phyloP scores from a whole-genome alignment of 2,797 vertebrate species.

The Rhabdophis nuchalis region DNA sequence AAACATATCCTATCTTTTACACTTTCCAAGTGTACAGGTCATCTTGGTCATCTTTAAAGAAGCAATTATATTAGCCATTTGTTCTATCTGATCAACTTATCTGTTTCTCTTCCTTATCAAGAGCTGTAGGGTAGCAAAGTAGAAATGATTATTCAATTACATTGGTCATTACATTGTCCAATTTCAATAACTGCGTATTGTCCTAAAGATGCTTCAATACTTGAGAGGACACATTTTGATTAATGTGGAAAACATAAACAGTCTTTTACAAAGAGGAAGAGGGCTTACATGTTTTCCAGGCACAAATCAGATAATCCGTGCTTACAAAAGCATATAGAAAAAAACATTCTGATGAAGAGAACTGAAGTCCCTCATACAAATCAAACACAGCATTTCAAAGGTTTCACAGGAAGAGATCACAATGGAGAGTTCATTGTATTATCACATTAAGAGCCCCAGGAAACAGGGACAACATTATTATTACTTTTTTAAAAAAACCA shows the following conservation, averaged over 20 bases:
- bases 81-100: not conserved
- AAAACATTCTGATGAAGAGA: not conserved
- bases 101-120: not conserved
- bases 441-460: not conserved
- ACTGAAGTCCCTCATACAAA: not conserved
- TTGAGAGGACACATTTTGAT: not conserved
- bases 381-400: not conserved
- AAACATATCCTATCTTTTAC: not conserved
- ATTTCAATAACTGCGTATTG: not conserved
- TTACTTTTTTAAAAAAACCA: not conserved
- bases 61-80: not conserved
- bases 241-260: not conserved
- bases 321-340: not conserved
- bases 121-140: not conserved
- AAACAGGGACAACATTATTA: not conserved
- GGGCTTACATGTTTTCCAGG: not conserved
- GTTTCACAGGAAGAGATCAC: not conserved
- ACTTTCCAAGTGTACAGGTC: not conserved
- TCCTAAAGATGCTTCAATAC: not conserved
- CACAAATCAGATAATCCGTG: not conserved
- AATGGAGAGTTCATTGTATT: not conserved
- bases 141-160: not conserved
- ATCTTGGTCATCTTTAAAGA: not conserved
- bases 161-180: not conserved
- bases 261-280: not conserved